Percentiles rank a stretch among this genome's conserved stretches.
These are phyloP conservation scores for Hirtodrosophila histrioides DNA, from an alignment of 2,888 invertebrate species.

Conservation along the genomic window DNA sequence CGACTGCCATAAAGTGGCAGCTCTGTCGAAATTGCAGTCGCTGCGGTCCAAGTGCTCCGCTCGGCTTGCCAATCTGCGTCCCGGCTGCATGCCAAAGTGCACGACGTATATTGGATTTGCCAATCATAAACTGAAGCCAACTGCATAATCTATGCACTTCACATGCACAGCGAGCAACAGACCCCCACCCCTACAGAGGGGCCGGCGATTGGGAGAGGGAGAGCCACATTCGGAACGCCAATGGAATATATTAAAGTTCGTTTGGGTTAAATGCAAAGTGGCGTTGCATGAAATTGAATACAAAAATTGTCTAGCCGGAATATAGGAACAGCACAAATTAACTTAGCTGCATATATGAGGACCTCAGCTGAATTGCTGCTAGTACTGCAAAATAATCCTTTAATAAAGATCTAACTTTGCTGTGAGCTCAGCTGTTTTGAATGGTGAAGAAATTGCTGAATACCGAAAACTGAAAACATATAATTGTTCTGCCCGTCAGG, in stretches of 20 bases:
- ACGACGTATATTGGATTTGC: conserved; percentile 77
- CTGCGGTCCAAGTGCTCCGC: conserved; percentile 49
- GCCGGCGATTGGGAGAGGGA: neutral
- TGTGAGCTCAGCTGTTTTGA: too few relatives aligned
- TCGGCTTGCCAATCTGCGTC: conserved; percentile 66
- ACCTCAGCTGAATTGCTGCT: conserved; percentile 1
- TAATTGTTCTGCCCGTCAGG: too few relatives aligned
- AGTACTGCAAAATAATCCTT: neutral
- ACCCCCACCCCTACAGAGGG: neutral
- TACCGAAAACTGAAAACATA: too few relatives aligned
- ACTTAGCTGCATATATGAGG: conserved; percentile 12
- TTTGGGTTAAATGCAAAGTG: conserved; percentile 53
- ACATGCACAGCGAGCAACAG: conserved; percentile 54
- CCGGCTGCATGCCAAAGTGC: conserved; percentile 73
- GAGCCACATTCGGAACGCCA: conserved; percentile 38
- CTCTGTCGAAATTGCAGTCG: conserved; percentile 62
- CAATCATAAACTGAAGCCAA: conserved; percentile 80
- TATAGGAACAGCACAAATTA: conserved; percentile 8
- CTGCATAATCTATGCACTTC: conserved; percentile 78
- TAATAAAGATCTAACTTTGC: too few relatives aligned
- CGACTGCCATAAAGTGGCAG: conserved; percentile 76
- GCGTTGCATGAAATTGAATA: conserved; percentile 61
- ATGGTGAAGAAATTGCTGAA: too few relatives aligned
- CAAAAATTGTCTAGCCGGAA: conserved; percentile 30
- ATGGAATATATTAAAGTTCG: conserved; percentile 58